Conservation (phyloP, 2,888 invertebrate genomes). For the Acheta domesticus region DNA sequence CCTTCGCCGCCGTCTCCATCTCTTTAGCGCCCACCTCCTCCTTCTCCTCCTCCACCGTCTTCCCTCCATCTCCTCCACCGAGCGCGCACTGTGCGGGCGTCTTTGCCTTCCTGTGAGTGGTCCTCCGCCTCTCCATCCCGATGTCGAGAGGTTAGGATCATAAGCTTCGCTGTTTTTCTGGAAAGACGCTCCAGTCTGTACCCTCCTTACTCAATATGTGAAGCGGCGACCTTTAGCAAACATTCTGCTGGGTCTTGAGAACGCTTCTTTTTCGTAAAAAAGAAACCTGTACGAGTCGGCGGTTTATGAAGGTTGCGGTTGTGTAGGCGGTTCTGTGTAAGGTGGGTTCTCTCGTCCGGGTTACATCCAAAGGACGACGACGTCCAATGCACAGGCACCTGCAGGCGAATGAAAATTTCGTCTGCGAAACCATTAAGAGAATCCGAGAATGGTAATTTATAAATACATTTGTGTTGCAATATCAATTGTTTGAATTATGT, state of each 20-base stretch:
- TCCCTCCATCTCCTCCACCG: neutral
- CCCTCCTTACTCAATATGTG: constrained; percentile 18
- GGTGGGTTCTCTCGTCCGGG: neutral
- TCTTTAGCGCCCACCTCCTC: neutral
- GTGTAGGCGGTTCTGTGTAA: neutral
- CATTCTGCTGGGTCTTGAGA: neutral
- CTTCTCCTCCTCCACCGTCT: neutral
- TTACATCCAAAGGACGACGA: too few species aligned
- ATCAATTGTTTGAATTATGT: too few species aligned
- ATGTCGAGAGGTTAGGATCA: neutral
- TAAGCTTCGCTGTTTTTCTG: neutral
- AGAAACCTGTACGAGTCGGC: neutral
- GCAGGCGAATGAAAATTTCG: too few species aligned
- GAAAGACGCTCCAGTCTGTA: constrained; percentile 18
- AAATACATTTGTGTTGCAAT: too few species aligned
- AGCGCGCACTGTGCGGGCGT: neutral
- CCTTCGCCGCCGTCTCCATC: too few species aligned
- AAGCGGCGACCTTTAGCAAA: constrained; percentile 18
- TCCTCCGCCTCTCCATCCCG: neutral
- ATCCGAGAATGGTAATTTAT: too few species aligned
- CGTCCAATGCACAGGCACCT: too few species aligned
- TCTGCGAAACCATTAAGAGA: too few species aligned
- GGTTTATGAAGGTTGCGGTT: neutral
- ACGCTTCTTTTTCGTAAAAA: neutral
- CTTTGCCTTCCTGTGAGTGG: neutral